Percentiles rank a stretch among this genome's conserved stretches.
Evolutionary conservation across 2,888 invertebrate species (phyloP).

Genomic region (Aplocera efformata): DNA sequence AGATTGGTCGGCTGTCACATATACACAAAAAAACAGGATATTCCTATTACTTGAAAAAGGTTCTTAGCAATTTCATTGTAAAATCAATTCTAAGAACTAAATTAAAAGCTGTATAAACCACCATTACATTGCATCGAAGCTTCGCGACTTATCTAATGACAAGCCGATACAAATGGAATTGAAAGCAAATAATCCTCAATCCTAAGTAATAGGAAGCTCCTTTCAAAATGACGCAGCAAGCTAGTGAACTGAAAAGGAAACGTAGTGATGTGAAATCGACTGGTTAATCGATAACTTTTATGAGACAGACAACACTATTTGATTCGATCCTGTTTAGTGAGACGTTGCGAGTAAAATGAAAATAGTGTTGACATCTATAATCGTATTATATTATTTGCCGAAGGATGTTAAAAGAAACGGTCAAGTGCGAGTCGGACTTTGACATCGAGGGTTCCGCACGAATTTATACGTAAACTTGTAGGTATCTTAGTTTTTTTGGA

Average conservation of each 20-base stretch:
- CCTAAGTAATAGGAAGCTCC: constrained; percentile 27
- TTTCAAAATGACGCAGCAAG: constrained; percentile 31
- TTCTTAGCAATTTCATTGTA: background rate
- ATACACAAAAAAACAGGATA: no score
- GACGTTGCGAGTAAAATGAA: background rate
- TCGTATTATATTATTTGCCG: no score
- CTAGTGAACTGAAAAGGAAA: constrained; percentile 26
- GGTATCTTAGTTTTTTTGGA: no score
- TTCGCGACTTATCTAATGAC: constrained; percentile 28
- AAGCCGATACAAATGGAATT: constrained; percentile 38
- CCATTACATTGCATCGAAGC: background rate
- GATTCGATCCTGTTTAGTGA: background rate
- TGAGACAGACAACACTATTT: constrained; percentile 6
- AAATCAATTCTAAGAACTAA: no score
- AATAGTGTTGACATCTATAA: no score
- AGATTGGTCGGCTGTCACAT: no score
- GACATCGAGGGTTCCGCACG: no score
- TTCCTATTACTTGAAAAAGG: no score
- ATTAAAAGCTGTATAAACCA: background rate
- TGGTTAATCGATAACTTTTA: constrained; percentile 11
- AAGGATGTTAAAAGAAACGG: no score
- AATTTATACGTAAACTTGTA: no score
- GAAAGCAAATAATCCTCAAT: constrained; percentile 37
- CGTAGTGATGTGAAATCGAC: constrained; percentile 27
- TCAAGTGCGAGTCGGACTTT: no score